A percentile compares a stretch with the other conserved stretches of the same genome.
These are phyloP conservation scores for Tenualosa thibaudeaui DNA, from an alignment of 2,797 vertebrate genomes.

Conservation along the genomic window DNA sequence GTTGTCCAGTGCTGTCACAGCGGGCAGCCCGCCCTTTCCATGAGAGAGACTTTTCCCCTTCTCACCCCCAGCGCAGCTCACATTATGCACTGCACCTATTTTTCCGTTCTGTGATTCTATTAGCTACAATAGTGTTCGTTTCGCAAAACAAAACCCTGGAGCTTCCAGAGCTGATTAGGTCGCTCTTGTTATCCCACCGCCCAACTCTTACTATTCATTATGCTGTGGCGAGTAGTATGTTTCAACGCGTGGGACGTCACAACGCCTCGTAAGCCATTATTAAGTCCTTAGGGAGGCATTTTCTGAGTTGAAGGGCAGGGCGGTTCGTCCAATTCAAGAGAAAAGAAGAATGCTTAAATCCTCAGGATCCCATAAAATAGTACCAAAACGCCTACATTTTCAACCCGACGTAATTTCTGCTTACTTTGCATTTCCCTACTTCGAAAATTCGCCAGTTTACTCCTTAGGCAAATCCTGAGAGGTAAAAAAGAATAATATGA, in stretches of 20 bases:
- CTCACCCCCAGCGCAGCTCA: slow-evolving; percentile 13
- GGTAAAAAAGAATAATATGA: background rate
- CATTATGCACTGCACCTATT: slow-evolving; percentile 26
- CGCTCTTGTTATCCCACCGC: slow-evolving; percentile 3
- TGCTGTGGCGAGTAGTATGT: slow-evolving; percentile 14
- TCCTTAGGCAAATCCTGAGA: background rate
- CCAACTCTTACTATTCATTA: slow-evolving; percentile 22
- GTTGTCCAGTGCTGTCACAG: slow-evolving; percentile 29
- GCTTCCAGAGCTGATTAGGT: background rate
- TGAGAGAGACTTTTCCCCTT: slow-evolving; percentile 8
- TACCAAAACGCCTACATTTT: slow-evolving; percentile 17
- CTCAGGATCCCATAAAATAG: slow-evolving; percentile 19
- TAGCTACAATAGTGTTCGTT: slow-evolving; percentile 9
- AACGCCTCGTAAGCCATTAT: slow-evolving; percentile 56
- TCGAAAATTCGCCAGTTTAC: slow-evolving; percentile 7
- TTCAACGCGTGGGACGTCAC: slow-evolving; percentile 49
- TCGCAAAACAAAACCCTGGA: background rate
- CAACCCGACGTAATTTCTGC: slow-evolving; percentile 58
- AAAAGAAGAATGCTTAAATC: slow-evolving; percentile 22
- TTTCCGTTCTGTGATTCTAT: background rate
- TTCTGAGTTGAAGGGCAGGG: slow-evolving; percentile 25
- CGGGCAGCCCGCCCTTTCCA: slow-evolving; percentile 21
- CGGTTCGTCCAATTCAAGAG: slow-evolving; percentile 19
- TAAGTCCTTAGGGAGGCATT: slow-evolving; percentile 45
- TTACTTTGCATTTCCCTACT: slow-evolving; percentile 67